These are phyloP conservation scores for Picus viridis DNA, from an alignment of 2,797 vertebrate genomes.

Conservation along the genomic window DNA sequence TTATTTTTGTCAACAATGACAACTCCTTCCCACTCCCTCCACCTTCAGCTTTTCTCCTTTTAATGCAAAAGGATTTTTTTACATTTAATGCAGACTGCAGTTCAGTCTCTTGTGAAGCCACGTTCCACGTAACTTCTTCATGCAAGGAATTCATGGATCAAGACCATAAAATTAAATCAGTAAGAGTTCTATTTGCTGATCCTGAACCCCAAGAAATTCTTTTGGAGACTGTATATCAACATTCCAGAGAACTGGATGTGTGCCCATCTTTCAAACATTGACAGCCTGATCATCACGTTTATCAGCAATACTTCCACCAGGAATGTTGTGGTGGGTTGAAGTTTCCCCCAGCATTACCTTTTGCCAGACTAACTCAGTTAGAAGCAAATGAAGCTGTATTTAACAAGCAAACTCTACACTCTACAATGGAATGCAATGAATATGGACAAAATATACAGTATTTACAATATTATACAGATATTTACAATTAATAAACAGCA, in stretches of 20 bases:
- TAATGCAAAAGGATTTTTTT: not conserved
- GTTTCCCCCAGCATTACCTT: too few relatives aligned
- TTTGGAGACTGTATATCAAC: not conserved
- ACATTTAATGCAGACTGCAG: not conserved
- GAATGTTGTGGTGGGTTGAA: not conserved
- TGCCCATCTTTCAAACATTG: not conserved
- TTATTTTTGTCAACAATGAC: not conserved
- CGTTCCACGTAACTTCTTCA: not conserved
- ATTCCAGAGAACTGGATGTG: not conserved
- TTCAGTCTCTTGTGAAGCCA: not conserved
- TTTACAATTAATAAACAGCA: too few relatives aligned
- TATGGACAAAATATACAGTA: too few relatives aligned
- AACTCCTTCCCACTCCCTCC: not conserved
- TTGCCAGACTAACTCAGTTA: too few relatives aligned
- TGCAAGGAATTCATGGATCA: not conserved
- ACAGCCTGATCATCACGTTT: not conserved
- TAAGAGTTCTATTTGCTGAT: not conserved
- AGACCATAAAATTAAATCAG: not conserved
- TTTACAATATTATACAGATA: too few relatives aligned
- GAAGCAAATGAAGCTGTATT: too few relatives aligned
- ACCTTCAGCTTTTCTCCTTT: not conserved
- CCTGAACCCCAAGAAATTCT: not conserved
- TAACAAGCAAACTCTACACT: too few relatives aligned
- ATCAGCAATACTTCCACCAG: not conserved
- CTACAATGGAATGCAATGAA: too few relatives aligned